Evolutionary conservation across 2,888 invertebrate species (phyloP).

Genomic region (Zaprionus obscuricornis): DNA sequence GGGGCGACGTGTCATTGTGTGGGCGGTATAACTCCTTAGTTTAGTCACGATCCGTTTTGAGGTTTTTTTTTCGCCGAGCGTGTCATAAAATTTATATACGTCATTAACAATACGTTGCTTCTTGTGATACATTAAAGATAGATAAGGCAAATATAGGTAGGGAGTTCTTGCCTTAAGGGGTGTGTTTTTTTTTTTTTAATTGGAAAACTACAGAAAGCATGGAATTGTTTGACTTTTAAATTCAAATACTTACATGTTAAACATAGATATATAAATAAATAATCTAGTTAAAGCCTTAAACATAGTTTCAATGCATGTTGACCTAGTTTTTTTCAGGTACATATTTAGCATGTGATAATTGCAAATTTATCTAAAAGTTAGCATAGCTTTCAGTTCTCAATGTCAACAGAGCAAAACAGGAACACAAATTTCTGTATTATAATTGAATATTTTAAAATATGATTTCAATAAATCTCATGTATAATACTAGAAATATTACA

Average conservation of each 20-base stretch:
- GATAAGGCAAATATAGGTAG: slow-evolving; percentile 50
- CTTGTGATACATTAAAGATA: slow-evolving; percentile 19
- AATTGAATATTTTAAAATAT: background rate
- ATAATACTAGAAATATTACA: too few relatives aligned
- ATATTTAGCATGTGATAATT: too few relatives aligned
- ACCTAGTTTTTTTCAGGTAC: slow-evolving; percentile 34
- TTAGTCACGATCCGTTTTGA: slow-evolving; percentile 65
- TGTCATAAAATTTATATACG: slow-evolving; percentile 43
- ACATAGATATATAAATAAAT: slow-evolving; percentile 25
- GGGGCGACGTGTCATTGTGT: slow-evolving; percentile 41
- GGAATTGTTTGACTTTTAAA: slow-evolving; percentile 47
- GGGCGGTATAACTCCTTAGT: slow-evolving; percentile 59
- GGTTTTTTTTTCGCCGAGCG: slow-evolving; percentile 43
- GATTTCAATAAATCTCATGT: too few relatives aligned
- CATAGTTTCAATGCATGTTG: slow-evolving; percentile 31
- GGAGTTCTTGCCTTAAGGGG: slow-evolving; percentile 22
- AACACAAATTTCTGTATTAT: too few relatives aligned
- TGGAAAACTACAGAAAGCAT: slow-evolving; percentile 34
- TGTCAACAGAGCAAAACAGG: too few relatives aligned
- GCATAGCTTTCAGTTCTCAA: slow-evolving; percentile 20
- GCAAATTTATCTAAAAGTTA: too few relatives aligned
- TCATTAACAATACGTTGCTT: slow-evolving; percentile 52
- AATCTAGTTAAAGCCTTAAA: slow-evolving; percentile 14
- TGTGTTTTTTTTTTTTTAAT: slow-evolving; percentile 43
- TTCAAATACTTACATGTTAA: slow-evolving; percentile 5